A percentile compares a stretch with the other conserved stretches of the same genome.
Conservation (phyloP, 2,888 invertebrate species). For the Hofmannophila pseudospretella region DNA sequence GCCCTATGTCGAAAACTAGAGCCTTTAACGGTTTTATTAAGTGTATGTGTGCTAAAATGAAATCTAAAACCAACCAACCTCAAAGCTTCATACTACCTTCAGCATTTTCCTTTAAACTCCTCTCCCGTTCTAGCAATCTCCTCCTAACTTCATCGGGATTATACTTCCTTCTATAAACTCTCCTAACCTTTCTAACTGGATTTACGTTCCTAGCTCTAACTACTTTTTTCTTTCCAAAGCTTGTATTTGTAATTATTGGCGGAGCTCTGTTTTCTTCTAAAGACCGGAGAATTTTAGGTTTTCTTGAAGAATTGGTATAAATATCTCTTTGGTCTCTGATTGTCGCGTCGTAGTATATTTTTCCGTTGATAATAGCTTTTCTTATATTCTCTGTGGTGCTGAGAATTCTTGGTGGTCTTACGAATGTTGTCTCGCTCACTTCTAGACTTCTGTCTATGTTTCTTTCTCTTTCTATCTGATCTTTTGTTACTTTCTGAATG, state of each 20-base stretch:
- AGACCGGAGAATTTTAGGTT: slow-evolving; percentile 25
- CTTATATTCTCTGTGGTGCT: slow-evolving; percentile 62
- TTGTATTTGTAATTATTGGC: slow-evolving; percentile 35
- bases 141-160: slow-evolving; percentile 73
- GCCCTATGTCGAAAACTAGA: no score
- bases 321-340: slow-evolving; percentile 57
- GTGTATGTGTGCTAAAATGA: no score
- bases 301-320: slow-evolving; percentile 22
- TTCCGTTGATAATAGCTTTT: slow-evolving; percentile 67
- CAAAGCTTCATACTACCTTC: slow-evolving; percentile 17
- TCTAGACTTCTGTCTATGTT: slow-evolving; percentile 56
- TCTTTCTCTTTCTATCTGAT: slow-evolving; percentile 58
- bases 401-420: slow-evolving; percentile 60
- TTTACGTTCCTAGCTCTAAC: slow-evolving; percentile 48
- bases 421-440: slow-evolving; percentile 66
- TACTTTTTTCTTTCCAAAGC: slow-evolving; percentile 46
- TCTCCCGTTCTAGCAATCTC: slow-evolving; percentile 65
- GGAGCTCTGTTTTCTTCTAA: slow-evolving; percentile 40
- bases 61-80: background rate
- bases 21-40: no score
- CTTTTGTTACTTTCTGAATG: slow-evolving; percentile 62
- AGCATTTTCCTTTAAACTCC: slow-evolving; percentile 33
- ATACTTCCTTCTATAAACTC: slow-evolving; percentile 66
- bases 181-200: slow-evolving; percentile 49
- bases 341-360: slow-evolving; percentile 68